Conservation (phyloP, 2,888 invertebrate genomes). For the Eledone cirrhosa region DNA sequence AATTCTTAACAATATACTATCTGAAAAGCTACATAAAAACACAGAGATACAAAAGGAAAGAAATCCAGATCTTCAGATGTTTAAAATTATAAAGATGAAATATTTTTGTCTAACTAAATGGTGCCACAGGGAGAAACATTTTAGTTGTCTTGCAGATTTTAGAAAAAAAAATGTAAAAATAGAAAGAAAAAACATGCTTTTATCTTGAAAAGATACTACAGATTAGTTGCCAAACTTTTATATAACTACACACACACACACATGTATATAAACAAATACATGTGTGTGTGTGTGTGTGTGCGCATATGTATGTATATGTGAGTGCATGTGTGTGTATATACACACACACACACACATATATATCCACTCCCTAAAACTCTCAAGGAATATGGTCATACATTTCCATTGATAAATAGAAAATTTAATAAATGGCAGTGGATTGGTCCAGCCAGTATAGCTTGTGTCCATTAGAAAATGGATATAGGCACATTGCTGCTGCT, state of each 20-base stretch:
- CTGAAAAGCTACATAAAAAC: too few species aligned
- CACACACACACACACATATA: neutral
- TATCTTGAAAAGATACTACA: neutral
- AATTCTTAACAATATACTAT: too few species aligned
- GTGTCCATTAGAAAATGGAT: neutral
- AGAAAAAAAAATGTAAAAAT: too few species aligned
- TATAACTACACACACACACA: neutral
- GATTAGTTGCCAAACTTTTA: neutral
- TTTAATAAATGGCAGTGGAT: neutral
- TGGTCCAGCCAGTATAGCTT: constrained; percentile 9
- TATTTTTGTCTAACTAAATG: too few species aligned
- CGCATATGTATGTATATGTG: neutral
- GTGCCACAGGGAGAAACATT: too few species aligned
- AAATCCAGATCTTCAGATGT: too few species aligned
- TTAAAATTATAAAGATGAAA: too few species aligned
- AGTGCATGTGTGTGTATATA: neutral
- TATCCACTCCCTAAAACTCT: neutral
- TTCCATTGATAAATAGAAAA: neutral
- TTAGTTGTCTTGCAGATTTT: too few species aligned
- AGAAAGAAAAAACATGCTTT: neutral
- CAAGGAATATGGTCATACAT: neutral
- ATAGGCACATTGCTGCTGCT: constrained; percentile 20
- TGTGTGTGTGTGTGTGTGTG: neutral
- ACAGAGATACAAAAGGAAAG: too few species aligned
- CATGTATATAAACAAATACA: neutral